Base-by-base conservation (phyloP, 2,888 invertebrate genomes). In the Candidula unifasciata region DNA sequence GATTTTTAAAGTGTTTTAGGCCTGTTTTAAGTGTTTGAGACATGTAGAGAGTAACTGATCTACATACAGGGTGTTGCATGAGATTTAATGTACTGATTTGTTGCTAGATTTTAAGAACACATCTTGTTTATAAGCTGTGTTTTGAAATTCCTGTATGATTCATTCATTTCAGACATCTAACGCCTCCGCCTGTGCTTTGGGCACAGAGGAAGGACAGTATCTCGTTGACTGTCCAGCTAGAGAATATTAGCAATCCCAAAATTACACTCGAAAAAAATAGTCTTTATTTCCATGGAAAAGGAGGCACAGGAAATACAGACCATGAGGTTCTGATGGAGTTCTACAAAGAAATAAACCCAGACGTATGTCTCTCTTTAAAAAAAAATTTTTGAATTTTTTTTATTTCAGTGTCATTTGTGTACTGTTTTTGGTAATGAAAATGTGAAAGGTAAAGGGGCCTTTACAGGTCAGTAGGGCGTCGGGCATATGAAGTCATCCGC, bases 241-340 rank as follows among this genome's bases (percentile, higher is more conserved):
- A 90, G 84, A 90, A 90, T 83, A 88, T 89, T 82, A 86, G 85
- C 85, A 86, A 88, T 60, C 89, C 90, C 33, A 83, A 80, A 18
- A 88, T 90, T 74, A 86, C 88, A 33, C 79, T 91, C 13, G 88
- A 87, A 78, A 90, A 89, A 76, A 87, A 87, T 30, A 86, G 87
- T 81, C 86, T 91, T 71, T 84, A 87, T 91, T 93, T 85, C 90
- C 94, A 94, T 95, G 98, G 98, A 87, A 95, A 96, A 85, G 97
- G 97, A 88, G 96, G 97, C 76, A 96, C 96, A 90, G 97, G 97
- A 90, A 96, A 96, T 90, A 97, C 96, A 94, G 94, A 95, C 90
- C 96, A 98, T 93, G 98, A 98, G 95, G 96, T 98, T 87, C 97
- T 96, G 88, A 96, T 99, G 94, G 96, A 96, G 88, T 95, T 99